Conservation (phyloP, 2,888 invertebrate species). For the Caenorhabditis virilis region DNA sequence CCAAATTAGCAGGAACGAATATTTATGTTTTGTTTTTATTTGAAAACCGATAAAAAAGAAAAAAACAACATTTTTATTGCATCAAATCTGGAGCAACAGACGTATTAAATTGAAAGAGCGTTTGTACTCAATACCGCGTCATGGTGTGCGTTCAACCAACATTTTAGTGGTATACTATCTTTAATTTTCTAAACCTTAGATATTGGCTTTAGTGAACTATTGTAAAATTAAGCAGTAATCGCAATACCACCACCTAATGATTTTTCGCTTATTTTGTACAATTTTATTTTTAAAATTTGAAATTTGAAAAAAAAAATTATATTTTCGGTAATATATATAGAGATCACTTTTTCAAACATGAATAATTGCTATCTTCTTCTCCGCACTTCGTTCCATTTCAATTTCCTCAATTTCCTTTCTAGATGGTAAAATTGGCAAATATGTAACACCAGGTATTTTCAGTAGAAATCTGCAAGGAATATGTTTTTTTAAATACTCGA, state of each 20-base stretch:
- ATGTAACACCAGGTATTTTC: conserved; percentile 9
- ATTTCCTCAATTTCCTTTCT: conserved; percentile 13
- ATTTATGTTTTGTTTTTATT: not conserved
- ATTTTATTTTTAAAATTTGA: not conserved
- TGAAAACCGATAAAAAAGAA: not conserved
- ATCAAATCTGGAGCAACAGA: too few species aligned
- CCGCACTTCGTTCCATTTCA: conserved; percentile 12
- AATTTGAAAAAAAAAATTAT: not conserved
- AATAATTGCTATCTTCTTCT: not conserved
- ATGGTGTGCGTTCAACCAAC: not conserved
- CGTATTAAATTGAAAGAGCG: too few species aligned
- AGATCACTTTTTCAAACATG: too few species aligned
- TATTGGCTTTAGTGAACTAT: too few species aligned
- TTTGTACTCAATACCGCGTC: not conserved
- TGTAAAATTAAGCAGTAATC: too few species aligned
- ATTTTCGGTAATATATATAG: too few species aligned
- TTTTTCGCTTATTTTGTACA: conserved; percentile 1
- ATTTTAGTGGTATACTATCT: not conserved
- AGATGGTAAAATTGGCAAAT: conserved; percentile 22
- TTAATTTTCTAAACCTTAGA: not conserved
- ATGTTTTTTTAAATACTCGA: not conserved
- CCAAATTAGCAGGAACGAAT: not conserved
- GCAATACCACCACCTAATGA: not conserved
- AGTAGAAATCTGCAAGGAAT: conserved; percentile 13
- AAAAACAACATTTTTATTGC: not conserved